These are phyloP conservation scores for Cheilinus undulatus DNA, from an alignment of 2,113 vertebrate species.

Conservation along the genomic window DNA sequence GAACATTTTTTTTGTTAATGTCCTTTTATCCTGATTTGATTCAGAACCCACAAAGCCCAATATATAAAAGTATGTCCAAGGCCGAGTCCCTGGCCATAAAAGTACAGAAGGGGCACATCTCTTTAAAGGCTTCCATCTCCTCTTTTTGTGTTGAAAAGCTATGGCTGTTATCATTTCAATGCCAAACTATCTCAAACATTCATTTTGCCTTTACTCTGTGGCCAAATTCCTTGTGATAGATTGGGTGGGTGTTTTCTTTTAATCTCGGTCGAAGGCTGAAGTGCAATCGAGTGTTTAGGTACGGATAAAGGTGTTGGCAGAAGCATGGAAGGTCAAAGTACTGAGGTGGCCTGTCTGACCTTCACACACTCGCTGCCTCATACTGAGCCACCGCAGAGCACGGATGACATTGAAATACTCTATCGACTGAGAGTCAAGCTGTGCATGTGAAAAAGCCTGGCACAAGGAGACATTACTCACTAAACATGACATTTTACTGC, in stretches of 20 bases:
- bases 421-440: conserved; percentile 77
- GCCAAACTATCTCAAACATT: conserved; percentile 66
- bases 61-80: conserved; percentile 69
- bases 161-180: conserved; percentile 72
- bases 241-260: conserved; percentile 60
- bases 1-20: conserved; percentile 38
- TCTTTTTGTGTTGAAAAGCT: conserved; percentile 34
- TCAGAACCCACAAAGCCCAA: conserved; percentile 19
- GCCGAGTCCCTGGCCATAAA: conserved; percentile 47
- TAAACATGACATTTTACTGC: conserved; percentile 74
- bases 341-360: conserved; percentile 73
- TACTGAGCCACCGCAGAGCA: conserved; percentile 64
- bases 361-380: conserved; percentile 72
- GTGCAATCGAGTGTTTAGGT: conserved; percentile 62
- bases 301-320: conserved; percentile 62
- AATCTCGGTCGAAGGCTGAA: conserved; percentile 56
- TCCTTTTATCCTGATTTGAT: conserved; percentile 45
- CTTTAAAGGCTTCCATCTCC: conserved; percentile 51
- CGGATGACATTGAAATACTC: conserved; percentile 78
- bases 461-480: conserved; percentile 71
- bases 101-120: conserved; percentile 56
- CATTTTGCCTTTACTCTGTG: conserved; percentile 47
- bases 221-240: conserved; percentile 66
- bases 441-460: conserved; percentile 75
- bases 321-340: conserved; percentile 72